Evolutionary conservation across 2,797 vertebrate genomes (phyloP).

Genomic region (Acanthiza pusilla): DNA sequence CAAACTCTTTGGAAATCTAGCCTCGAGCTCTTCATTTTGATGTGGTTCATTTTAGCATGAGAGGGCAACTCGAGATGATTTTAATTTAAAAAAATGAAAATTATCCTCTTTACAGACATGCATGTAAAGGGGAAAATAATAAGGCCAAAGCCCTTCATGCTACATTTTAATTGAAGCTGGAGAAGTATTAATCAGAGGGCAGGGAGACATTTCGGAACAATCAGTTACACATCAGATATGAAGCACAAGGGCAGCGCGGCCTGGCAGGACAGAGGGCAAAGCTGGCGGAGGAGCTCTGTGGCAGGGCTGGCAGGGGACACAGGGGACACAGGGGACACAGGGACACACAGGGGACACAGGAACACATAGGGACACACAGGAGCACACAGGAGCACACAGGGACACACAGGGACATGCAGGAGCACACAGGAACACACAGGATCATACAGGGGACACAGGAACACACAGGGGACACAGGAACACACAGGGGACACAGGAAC

Average conservation of each 20-base stretch:
- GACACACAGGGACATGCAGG: too few relatives aligned
- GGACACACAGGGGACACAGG: too few relatives aligned
- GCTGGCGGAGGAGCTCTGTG: too few relatives aligned
- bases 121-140: slow-evolving; percentile 6
- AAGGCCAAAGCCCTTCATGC: slow-evolving; percentile 44
- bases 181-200: slow-evolving; percentile 52
- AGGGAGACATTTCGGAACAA: slow-evolving; percentile 22
- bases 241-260: background rate
- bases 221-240: background rate
- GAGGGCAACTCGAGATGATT: slow-evolving; percentile 49
- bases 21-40: background rate
- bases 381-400: too few relatives aligned
- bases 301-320: too few relatives aligned
- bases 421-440: too few relatives aligned
- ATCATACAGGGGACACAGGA: too few relatives aligned
- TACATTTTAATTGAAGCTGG: slow-evolving; percentile 54
- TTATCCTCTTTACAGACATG: slow-evolving; percentile 23
- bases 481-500: too few relatives aligned
- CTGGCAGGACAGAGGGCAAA: background rate
- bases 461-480: too few relatives aligned
- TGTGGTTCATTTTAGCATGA: slow-evolving; percentile 30
- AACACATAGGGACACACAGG: too few relatives aligned
- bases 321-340: too few relatives aligned
- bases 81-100: slow-evolving; percentile 38
- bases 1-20: background rate